Evolutionary conservation across 2,888 invertebrate genomes (phyloP).

Genomic region (Rhodophaea formosa): DNA sequence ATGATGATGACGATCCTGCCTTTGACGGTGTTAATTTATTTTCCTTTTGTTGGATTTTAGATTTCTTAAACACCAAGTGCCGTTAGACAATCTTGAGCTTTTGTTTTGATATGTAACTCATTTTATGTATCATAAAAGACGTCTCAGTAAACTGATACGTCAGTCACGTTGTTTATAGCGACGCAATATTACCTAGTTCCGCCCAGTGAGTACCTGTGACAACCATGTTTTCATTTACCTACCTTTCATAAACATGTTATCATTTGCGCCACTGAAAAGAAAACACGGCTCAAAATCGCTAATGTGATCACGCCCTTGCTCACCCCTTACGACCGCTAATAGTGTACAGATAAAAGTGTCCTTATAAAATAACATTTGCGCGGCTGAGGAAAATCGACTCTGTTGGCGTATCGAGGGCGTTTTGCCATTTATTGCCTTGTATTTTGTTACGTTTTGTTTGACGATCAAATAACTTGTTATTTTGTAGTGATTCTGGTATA

Average conservation of each 20-base stretch:
- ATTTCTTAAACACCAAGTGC: too few relatives aligned
- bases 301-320: slow-evolving; percentile 3
- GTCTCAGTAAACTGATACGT: too few relatives aligned
- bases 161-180: too few relatives aligned
- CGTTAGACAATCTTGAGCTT: too few relatives aligned
- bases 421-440: background rate
- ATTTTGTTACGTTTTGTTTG: slow-evolving; percentile 1
- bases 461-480: slow-evolving; percentile 1
- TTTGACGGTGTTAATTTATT: too few relatives aligned
- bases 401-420: background rate
- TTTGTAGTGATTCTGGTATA: background rate
- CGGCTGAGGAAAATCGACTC: background rate
- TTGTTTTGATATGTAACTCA: too few relatives aligned
- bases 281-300: slow-evolving; percentile 1
- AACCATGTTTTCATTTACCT: background rate
- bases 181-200: too few relatives aligned
- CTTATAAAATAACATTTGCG: slow-evolving; percentile 15
- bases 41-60: too few relatives aligned
- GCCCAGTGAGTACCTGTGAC: too few relatives aligned
- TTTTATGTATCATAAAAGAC: too few relatives aligned
- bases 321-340: slow-evolving; percentile 17
- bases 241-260: background rate
- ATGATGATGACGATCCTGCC: too few relatives aligned
- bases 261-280: background rate
- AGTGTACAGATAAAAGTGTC: slow-evolving; percentile 19